Evolutionary conservation across 2,888 invertebrate species (phyloP).

Genomic region (Archips crataeganus): DNA sequence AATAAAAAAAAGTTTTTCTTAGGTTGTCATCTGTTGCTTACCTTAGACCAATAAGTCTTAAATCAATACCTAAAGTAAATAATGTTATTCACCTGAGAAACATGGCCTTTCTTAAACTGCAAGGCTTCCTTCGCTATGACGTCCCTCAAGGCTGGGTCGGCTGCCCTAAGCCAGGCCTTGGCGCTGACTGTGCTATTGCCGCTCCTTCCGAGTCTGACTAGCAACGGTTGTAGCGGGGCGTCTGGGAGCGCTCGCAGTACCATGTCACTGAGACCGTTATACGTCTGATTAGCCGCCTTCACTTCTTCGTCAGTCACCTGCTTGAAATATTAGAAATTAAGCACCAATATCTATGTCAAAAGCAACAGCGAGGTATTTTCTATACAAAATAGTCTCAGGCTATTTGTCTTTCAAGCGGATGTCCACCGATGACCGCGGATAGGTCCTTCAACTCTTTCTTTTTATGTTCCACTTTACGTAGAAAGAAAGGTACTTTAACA

Average conservation of each 20-base stretch:
- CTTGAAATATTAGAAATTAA: conserved; percentile 51
- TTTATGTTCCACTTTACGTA: too few species aligned
- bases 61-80: too few species aligned
- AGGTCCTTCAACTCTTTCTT: too few species aligned
- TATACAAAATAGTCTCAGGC: too few species aligned
- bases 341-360: neutral
- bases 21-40: too few species aligned
- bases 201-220: conserved; percentile 89
- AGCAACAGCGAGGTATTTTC: neutral
- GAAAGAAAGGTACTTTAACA: too few species aligned
- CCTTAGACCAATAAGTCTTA: too few species aligned
- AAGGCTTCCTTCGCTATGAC: conserved; percentile 95
- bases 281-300: conserved; percentile 89
- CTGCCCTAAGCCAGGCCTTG: conserved; percentile 90
- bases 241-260: conserved; percentile 93
- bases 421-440: too few species aligned
- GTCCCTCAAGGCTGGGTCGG: conserved; percentile 91
- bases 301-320: conserved; percentile 91
- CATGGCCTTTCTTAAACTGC: conserved; percentile 90
- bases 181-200: conserved; percentile 79
- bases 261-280: conserved; percentile 91
- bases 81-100: conserved; percentile 70
- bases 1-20: too few species aligned
- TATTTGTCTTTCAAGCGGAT: too few species aligned
- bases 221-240: conserved; percentile 90